Percentiles rank a stretch among this genome's conserved stretches.
Conservation (phyloP, 2,113 vertebrate genomes). For the Potamarius usumacintae region DNA sequence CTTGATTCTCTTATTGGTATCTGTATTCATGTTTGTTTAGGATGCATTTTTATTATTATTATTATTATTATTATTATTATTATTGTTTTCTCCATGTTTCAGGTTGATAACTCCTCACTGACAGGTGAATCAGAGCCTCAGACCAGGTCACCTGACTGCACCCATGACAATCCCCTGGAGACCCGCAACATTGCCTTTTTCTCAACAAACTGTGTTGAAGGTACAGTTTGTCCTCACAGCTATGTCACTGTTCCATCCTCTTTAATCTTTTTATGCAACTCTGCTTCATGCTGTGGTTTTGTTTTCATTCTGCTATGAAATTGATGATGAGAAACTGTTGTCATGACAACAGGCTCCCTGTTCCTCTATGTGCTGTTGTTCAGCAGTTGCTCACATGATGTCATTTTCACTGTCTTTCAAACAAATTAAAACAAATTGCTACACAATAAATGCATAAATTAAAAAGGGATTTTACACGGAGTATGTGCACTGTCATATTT, state of each 20-base stretch:
- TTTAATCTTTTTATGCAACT: slow-evolving; percentile 4
- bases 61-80: not conserved
- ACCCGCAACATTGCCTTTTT: slow-evolving; percentile 90
- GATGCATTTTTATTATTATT: too few relatives aligned
- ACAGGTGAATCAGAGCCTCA: slow-evolving; percentile 88
- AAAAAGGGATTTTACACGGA: not conserved
- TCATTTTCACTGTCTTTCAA: not conserved
- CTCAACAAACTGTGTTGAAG: slow-evolving; percentile 89
- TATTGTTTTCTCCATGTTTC: not conserved
- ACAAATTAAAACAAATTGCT: not conserved
- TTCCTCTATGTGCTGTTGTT: not conserved
- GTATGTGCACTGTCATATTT: not conserved
- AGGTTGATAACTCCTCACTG: slow-evolving; percentile 90
- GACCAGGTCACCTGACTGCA: slow-evolving; percentile 86
- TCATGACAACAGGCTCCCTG: slow-evolving; percentile 47
- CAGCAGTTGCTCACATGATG: not conserved
- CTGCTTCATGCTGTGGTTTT: slow-evolving; percentile 7
- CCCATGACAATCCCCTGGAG: slow-evolving; percentile 88
- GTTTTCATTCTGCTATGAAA: slow-evolving; percentile 12
- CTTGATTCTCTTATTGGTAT: too few relatives aligned
- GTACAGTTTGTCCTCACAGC: slow-evolving; percentile 57
- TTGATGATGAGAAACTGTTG: slow-evolving; percentile 20
- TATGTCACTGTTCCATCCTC: not conserved
- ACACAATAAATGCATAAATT: not conserved
- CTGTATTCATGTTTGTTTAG: too few relatives aligned